A percentile compares a stretch with the other conserved stretches of the same genome.
Evolutionary conservation across 2,113 vertebrate genomes (phyloP).

Genomic region (Motacilla tschutschensis): DNA sequence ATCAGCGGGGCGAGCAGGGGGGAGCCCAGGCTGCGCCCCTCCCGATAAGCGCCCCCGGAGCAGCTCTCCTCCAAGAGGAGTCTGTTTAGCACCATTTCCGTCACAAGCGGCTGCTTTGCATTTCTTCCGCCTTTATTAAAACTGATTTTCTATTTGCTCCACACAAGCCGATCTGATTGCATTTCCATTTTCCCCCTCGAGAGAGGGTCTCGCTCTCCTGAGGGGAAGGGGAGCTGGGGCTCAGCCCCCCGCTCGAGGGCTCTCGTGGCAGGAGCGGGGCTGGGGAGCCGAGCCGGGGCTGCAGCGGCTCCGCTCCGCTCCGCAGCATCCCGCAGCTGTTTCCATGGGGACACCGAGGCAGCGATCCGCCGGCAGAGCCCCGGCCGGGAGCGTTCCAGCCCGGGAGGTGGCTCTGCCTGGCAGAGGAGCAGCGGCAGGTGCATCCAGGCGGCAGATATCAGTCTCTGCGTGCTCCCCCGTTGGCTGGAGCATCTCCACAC

Average conservation of each 20-base stretch:
- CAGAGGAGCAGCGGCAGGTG: background rate
- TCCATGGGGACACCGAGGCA: slow-evolving; percentile 56
- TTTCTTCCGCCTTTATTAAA: slow-evolving; percentile 81
- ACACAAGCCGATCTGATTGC: slow-evolving; percentile 79
- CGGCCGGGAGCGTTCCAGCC: background rate
- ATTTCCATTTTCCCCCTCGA: slow-evolving; percentile 77
- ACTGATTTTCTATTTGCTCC: slow-evolving; percentile 81
- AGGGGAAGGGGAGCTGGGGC: background rate
- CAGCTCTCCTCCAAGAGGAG: slow-evolving; percentile 57
- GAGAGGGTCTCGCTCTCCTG: slow-evolving; percentile 20
- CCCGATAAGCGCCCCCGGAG: slow-evolving; percentile 36
- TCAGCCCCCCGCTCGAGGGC: background rate
- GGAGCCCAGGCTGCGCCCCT: background rate
- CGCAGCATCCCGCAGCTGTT: slow-evolving; percentile 37
- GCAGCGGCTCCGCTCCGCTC: background rate
- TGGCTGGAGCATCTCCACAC: background rate
- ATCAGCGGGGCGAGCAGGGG: slow-evolving; percentile 4
- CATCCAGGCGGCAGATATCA: accelerated
- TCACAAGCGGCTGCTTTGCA: slow-evolving; percentile 78
- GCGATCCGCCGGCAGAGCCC: background rate
- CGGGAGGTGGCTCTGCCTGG: accelerated
- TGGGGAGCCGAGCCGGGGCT: background rate
- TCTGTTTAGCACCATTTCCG: slow-evolving; percentile 74
- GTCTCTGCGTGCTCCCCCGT: accelerated
- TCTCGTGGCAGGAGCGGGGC: background rate